Base-by-base conservation (phyloP, 2,888 invertebrate genomes). In the Tenthredo mesomela region DNA sequence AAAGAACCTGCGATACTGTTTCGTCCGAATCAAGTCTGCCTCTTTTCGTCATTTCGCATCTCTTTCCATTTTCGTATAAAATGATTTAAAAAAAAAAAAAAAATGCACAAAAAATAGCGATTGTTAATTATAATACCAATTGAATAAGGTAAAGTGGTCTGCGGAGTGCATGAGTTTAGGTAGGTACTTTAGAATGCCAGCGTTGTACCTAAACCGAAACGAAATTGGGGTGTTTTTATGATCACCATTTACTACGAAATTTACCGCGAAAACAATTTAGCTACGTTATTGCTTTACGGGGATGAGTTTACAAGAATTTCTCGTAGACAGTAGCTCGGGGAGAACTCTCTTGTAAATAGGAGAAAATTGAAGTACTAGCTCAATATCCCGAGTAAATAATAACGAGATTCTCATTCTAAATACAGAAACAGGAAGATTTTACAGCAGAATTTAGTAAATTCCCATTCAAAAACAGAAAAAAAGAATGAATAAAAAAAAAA, bases 201-300 rank as follows among this genome's bases (percentile, higher is more conserved):
- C 29, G 6, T 18, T 77, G 25, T 25, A n/a, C n/a, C n/a, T n/a
- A 54, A 77, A 33, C 50, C n/a, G 29, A 77, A 10, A 54, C 29
- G 29, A 77, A 50, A 50, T 77, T 77, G 25, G 25, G 77, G 25
- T 33, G 50, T 50, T 77, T 54, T 50, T 29, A 54, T 50, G 50
- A 50, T 15, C 18, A 47, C 29, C 18, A 33, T 47, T 47, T 40
- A 40, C 12, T 40, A 40, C 12, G n/a, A 78, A 78, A 78, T 78
- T 78, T 78, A 54, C 54, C 54, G 37, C 54, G 9, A 78, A 78
- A 78, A 47, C 47, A 21, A 21, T 75, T 75, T 37, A 61, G 21
- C 21, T 12, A 25, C 25, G 25, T 61, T 61, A 61, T 61, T 33
- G 18, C 33, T 67, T 33, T 67, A 18, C 29, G 21, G 18, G 33